A percentile compares a stretch with the other conserved stretches of the same genome.
Evolutionary conservation across 2,797 vertebrate genomes (phyloP).

Genomic region (Protosalanx chinensis): DNA sequence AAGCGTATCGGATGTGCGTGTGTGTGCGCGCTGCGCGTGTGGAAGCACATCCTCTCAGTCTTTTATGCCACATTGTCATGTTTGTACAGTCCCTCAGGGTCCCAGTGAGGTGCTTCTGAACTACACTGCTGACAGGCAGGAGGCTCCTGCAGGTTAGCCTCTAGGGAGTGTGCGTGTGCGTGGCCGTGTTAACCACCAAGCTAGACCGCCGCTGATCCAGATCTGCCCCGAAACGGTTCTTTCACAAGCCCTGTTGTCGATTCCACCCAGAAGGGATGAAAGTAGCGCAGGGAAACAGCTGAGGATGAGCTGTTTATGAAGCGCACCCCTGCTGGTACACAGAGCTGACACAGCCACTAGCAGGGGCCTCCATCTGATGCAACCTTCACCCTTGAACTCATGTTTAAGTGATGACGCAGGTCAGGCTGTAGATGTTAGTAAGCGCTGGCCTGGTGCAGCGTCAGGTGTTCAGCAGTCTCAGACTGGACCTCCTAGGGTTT

Average conservation of each 20-base stretch:
- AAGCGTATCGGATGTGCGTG: not conserved
- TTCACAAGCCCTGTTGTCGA: slow-evolving; percentile 15
- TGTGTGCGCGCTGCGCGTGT: not conserved
- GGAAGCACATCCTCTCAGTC: not conserved
- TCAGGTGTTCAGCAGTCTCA: slow-evolving; percentile 16
- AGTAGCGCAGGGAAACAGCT: no score
- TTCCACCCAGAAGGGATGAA: slow-evolving; percentile 4
- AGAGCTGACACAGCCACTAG: no score
- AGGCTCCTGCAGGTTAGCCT: no score
- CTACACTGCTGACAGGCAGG: not conserved
- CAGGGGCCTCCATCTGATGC: not conserved
- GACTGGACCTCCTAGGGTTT: slow-evolving; percentile 32
- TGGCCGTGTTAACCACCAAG: not conserved
- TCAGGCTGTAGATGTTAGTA: not conserved
- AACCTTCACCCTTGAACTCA: not conserved
- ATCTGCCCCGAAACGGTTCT: slow-evolving; percentile 5
- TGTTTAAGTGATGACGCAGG: not conserved
- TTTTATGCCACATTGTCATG: not conserved
- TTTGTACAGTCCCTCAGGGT: no score
- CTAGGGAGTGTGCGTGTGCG: no score
- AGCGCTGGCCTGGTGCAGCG: not conserved
- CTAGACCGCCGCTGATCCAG: not conserved
- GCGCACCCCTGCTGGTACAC: no score
- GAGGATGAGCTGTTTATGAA: no score
- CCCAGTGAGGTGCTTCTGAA: not conserved